Base-by-base conservation (phyloP, 2,113 vertebrate species). In the Heterotilapia buettikoferi region DNA sequence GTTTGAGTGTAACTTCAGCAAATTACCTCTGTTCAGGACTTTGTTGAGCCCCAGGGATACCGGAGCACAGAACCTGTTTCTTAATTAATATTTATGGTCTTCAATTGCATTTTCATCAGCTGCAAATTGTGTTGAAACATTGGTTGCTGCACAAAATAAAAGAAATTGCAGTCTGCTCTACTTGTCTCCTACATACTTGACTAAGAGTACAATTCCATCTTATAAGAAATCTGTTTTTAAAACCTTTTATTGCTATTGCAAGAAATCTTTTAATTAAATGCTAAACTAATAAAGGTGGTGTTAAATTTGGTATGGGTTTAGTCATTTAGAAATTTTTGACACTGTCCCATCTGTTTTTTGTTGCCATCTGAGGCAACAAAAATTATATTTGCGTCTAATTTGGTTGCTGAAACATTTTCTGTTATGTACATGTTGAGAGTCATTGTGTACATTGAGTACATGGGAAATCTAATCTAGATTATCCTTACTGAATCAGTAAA, bases 81-180 rank as follows among this genome's bases (percentile, higher is more conserved):
- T 82, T 90, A 91, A 93, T 89, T 92, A 59, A 89, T 92, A 92
- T 92, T 92, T 92, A 92, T 92, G 86, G 82, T 53, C 86, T 50
- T 29, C 79, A 80, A 18, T 84, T 53, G 68, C 66, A 31, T 83
- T 87, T 66, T 88, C 76, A 85, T 88, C 52, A 66, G 33, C 47
- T 9, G 9, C 71, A 87, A 89, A 89, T 87, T 86, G 83, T 54
- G 31, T 73, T 84, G 57, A 63, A 68, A 61, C 83, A 68, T 84
- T 81, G 45, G 21, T 85, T 21, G 18, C 61, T 45, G 76, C 59
- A 38, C n/a, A 83, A 80, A 89, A 82, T 59, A 63, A 92, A 87
- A 92, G 1, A 81, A 57, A 83, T 13, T 29, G 63, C 31, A 82
- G 14, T 81, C 52, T 57, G 61, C 79, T 83, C 26, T 19, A 57